Evolutionary conservation across 2,113 vertebrate species (phyloP).

Genomic region (Phycodurus eques): DNA sequence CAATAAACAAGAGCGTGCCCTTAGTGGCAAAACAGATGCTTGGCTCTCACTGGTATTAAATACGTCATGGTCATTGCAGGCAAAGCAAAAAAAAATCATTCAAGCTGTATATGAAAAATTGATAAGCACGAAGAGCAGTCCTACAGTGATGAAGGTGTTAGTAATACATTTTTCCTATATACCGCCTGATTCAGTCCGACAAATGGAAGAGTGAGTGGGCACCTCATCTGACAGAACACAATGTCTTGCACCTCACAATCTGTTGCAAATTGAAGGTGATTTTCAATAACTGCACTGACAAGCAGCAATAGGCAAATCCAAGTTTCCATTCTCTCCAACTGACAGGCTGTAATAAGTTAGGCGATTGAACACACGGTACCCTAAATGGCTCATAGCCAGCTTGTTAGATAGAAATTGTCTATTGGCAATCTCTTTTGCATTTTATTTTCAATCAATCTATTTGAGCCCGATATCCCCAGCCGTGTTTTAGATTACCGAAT

Average conservation of each 20-base stretch:
- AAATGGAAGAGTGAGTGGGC: conserved; percentile 30
- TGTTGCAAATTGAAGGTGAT: conserved; percentile 67
- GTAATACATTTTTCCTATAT: conserved; percentile 10
- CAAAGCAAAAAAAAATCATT: conserved; percentile 21
- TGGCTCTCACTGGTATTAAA: conserved; percentile 38
- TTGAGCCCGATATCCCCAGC: neutral
- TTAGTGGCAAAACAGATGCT: conserved; percentile 31
- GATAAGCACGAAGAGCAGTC: neutral
- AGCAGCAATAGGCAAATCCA: conserved; percentile 41
- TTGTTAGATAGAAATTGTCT: conserved; percentile 6
- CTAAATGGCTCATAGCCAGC: conserved; percentile 42
- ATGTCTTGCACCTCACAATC: conserved; percentile 37
- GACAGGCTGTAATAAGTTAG: conserved; percentile 45
- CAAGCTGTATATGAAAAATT: conserved; percentile 22
- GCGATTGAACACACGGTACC: conserved; percentile 33
- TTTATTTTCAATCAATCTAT: neutral
- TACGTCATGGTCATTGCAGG: conserved; percentile 32
- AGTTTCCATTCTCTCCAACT: conserved; percentile 35
- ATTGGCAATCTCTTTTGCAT: neutral
- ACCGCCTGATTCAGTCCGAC: conserved; percentile 3
- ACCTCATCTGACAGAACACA: conserved; percentile 45
- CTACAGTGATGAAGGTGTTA: conserved; percentile 18
- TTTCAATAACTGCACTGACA: conserved; percentile 62
- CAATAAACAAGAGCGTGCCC: conserved; percentile 19
- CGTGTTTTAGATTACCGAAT: neutral